Base-by-base conservation (phyloP, 2,113 vertebrate genomes). In the Calcarius ornatus region DNA sequence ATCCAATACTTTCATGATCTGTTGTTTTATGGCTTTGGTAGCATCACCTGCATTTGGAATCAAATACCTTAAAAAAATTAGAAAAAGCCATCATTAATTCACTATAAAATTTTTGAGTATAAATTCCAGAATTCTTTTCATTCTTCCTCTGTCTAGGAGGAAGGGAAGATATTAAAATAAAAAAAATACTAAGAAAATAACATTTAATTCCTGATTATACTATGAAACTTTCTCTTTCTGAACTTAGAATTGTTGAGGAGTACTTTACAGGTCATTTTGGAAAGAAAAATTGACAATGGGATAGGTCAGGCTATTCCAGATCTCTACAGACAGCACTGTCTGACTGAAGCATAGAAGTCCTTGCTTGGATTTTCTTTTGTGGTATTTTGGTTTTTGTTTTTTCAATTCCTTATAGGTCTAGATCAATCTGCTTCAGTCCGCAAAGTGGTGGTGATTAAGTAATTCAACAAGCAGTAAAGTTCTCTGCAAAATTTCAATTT, bases 1-100 rank as follows among this genome's bases (percentile, higher is more conserved):
- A 89, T 99, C 99, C 60, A 99, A 98, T 91, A 99, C 99, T 97
- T 99, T 99, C 99, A 99, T 99, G 97, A 99, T 99, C 98, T 99
- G 99, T 97, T 99, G 99, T 97, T 99, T 99, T 97, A 99, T 99
- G 97, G 98, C 99, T 98, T 99, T 99, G 88, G 99, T 99, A 95
- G 99, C 99, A 61, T 99, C 99, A 48, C 99, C 99, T 31, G 99
- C 99, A 72, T 99, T 99, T 94, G 99, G 99, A 97, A 99, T 99
- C 97, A 99, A 98, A 97, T 99, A 99, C 94, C 99, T 99, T 94
- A 25, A 68, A 86, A 83, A 50, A 84, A 84, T 38, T 53, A 59
- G 85, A 80, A 73, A 93, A 94, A 70, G 22, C 2, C 12, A 81
- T 80, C 17, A 72, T 90, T 95, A 92, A 73, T 69, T 81, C 38